A percentile compares a stretch with the other conserved stretches of the same genome.
Conservation (phyloP, 2,888 invertebrate species). For the Xylophagus ater region DNA sequence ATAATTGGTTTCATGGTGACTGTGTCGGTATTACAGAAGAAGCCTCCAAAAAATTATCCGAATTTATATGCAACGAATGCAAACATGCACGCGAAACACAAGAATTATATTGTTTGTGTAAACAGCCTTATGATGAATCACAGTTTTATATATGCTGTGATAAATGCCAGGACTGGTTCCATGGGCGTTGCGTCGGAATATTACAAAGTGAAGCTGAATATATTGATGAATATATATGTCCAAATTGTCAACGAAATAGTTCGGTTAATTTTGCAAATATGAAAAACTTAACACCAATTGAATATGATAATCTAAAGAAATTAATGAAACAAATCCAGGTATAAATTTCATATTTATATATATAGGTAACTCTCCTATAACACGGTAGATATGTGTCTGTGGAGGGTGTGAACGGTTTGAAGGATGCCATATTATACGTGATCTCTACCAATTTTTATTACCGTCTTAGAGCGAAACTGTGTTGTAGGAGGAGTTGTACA, state of each 20-base stretch:
- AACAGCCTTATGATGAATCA: slow-evolving; percentile 93
- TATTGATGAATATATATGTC: slow-evolving; percentile 94
- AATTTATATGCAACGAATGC: slow-evolving; percentile 81
- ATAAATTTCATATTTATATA: slow-evolving; percentile 17
- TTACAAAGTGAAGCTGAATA: slow-evolving; percentile 87
- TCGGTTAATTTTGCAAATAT: slow-evolving; percentile 82
- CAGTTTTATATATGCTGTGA: slow-evolving; percentile 99
- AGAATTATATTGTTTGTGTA: slow-evolving; percentile 91
- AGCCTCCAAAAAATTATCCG: slow-evolving; percentile 78
- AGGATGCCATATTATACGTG: too few species aligned
- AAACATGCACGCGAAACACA: slow-evolving; percentile 76
- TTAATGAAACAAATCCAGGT: slow-evolving; percentile 84
- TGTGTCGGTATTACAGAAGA: slow-evolving; percentile 91
- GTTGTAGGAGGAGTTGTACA: too few species aligned
- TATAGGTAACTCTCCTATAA: too few species aligned
- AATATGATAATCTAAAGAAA: slow-evolving; percentile 72
- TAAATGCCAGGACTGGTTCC: slow-evolving; percentile 98
- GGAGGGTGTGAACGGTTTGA: too few species aligned
- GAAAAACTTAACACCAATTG: slow-evolving; percentile 67
- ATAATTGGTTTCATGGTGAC: slow-evolving; percentile 97
- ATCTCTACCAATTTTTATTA: too few species aligned
- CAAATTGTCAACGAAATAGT: slow-evolving; percentile 85
- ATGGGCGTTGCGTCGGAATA: slow-evolving; percentile 93
- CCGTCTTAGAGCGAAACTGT: too few species aligned
- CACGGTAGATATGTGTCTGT: too few species aligned